These are phyloP conservation scores for Xiphorhynchus erythropygius DNA, from an alignment of 2,797 vertebrate genomes.

Conservation along the genomic window DNA sequence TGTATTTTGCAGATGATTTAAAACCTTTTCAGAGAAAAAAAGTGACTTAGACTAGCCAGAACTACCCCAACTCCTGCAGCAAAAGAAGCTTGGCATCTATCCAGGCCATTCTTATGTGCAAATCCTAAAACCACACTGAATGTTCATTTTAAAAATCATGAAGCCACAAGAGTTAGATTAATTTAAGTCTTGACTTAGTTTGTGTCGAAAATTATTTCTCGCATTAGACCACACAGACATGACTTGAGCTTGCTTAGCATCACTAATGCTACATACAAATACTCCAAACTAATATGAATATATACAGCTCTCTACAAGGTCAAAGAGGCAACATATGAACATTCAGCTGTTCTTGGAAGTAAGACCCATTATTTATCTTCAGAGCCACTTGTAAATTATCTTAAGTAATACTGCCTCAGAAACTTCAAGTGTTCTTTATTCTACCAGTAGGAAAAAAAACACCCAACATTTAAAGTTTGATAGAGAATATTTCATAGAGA, in stretches of 20 bases:
- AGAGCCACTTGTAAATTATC: conserved; percentile 21
- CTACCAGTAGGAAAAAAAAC: neutral
- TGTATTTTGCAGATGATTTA: neutral
- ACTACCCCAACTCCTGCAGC: neutral
- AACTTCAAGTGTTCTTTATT: conserved; percentile 20
- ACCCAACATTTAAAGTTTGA: neutral
- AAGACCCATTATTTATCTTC: conserved; percentile 44
- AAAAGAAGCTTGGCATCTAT: neutral
- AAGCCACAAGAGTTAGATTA: neutral
- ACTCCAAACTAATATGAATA: conserved; percentile 27
- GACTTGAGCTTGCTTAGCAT: neutral
- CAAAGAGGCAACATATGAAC: conserved; percentile 50
- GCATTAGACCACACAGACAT: conserved; percentile 12
- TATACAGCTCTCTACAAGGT: conserved; percentile 35
- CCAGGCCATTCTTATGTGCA: neutral
- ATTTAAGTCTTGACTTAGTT: conserved; percentile 13
- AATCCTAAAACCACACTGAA: neutral
- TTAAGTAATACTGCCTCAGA: conserved; percentile 17
- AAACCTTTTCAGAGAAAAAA: neutral
- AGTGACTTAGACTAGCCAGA: neutral
- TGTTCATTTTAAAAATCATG: neutral
- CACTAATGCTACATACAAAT: conserved; percentile 1
- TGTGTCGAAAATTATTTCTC: conserved; percentile 26
- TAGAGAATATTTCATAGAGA: neutral
- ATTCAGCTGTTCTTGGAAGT: conserved; percentile 37